Evolutionary conservation across 2,113 vertebrate genomes (phyloP).

Genomic region (Patagioenas fasciata): DNA sequence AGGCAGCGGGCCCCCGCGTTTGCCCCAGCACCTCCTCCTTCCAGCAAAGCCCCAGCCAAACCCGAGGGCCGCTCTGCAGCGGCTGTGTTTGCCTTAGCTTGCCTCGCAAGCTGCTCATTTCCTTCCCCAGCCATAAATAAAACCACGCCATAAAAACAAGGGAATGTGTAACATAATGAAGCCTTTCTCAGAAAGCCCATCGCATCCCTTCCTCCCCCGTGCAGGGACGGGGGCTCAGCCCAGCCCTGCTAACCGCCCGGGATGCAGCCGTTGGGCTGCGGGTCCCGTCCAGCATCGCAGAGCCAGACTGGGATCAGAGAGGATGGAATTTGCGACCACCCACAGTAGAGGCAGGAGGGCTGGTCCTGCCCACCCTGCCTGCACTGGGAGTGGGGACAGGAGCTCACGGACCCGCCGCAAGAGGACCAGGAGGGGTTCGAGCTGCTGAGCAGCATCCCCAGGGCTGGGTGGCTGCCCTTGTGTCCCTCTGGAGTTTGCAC

Average conservation of each 20-base stretch:
- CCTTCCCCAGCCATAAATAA: constrained; percentile 37
- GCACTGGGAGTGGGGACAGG: rapidly evolving
- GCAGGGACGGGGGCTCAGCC: background rate
- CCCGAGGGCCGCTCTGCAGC: rapidly evolving
- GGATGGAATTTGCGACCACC: background rate
- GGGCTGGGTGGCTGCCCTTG: rapidly evolving
- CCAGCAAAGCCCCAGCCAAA: background rate
- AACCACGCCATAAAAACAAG: background rate
- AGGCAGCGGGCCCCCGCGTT: background rate
- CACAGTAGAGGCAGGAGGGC: background rate
- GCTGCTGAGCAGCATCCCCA: background rate
- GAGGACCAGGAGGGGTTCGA: background rate
- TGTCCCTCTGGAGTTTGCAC: background rate
- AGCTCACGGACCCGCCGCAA: rapidly evolving
- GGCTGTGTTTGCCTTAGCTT: constrained; percentile 33
- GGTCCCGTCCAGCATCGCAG: rapidly evolving
- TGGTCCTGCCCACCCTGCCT: background rate
- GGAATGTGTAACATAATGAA: constrained; percentile 48
- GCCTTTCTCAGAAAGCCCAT: constrained; percentile 14
- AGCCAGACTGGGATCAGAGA: background rate
- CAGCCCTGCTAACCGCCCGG: background rate
- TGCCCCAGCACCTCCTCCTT: background rate
- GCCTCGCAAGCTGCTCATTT: background rate
- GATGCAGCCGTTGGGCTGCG: rapidly evolving
- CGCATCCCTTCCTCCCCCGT: background rate